Conservation (phyloP, 2,797 vertebrate species). For the Phyllotis vaccarum region DNA sequence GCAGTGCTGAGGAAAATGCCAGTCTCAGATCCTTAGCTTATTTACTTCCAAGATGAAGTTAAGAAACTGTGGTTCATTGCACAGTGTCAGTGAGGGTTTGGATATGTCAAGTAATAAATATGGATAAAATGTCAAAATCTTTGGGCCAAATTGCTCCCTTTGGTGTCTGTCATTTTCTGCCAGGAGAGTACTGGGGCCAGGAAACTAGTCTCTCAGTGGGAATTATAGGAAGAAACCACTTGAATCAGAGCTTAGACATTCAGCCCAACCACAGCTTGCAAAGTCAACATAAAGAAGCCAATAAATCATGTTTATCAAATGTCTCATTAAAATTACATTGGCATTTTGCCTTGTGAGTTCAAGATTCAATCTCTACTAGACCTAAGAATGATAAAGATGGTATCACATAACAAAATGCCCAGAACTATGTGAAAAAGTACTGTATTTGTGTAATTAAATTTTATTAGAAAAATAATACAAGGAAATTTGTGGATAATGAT, state of each 20-base stretch:
- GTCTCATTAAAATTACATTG: conserved; percentile 15
- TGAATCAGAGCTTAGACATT: conserved; percentile 67
- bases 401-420: conserved; percentile 13
- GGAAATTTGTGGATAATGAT: neutral
- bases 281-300: neutral
- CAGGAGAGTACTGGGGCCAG: conserved; percentile 58
- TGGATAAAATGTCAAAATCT: conserved; percentile 54
- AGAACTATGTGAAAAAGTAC: neutral
- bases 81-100: conserved; percentile 61
- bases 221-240: conserved; percentile 67
- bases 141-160: conserved; percentile 43
- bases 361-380: neutral
- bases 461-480: conserved; percentile 8
- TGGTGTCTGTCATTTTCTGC: conserved; percentile 50
- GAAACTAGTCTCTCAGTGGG: conserved; percentile 59
- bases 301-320: conserved; percentile 63
- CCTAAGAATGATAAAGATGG: conserved; percentile 12
- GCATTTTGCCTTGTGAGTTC: neutral
- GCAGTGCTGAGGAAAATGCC: neutral
- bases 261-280: conserved; percentile 52
- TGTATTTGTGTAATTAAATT: neutral
- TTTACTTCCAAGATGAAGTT: conserved; percentile 58
- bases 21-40: neutral
- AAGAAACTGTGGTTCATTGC: conserved; percentile 32
- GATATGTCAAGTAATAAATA: conserved; percentile 63